Evolutionary conservation across 2,113 vertebrate genomes (phyloP), one percentile per base, ranked within the genome.

Genomic region (Salvelinus namaycush): DNA sequence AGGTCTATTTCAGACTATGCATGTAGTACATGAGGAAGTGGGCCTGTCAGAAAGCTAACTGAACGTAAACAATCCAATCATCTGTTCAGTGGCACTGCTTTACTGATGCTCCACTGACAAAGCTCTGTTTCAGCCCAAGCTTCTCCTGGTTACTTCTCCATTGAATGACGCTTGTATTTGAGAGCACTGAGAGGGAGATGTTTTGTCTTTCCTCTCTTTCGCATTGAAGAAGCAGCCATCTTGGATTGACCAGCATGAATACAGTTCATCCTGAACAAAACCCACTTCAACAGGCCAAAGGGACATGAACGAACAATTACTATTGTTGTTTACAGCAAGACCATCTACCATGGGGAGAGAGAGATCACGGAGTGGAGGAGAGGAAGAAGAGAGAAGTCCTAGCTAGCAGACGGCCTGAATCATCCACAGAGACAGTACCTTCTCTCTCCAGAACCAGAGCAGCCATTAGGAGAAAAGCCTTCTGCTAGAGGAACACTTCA

Each of bases 241-340:
- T 84, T 68, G 39, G 39, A 44, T 44, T 39, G 73, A 79, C 68
- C 57, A 71, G 78, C 73, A 24, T 67, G 78, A 51, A 49, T 48
- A 81, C 71, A 49, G 80, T 77, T 83, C 74, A 81, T 84, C 72
- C 76, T 68, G 49, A 48, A 85, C 39, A 44, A 44, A 62, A 13
- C 13, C 60, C 8, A 18, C 78, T 70, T 79, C 49, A 81, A 73
- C 79, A 22, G 66, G 73, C 59, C 73, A 72, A 62, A 82, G 75
- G 71, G 81, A 70, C 86, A 86, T 78, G 31, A 77, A 76, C 77
- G 83, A 80, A 78, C 77, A 71, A 82, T 85, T 87, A 81, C 73
- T 76, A 60, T 54, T 65, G 76, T 65, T 76, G 76, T 75, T 82
- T 71, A 83, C 70, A 67, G 68, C 66, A 11, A 51, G 29, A 70